Evolutionary conservation across 2,113 vertebrate genomes (phyloP).

Genomic region (Mionectes macconnelli): DNA sequence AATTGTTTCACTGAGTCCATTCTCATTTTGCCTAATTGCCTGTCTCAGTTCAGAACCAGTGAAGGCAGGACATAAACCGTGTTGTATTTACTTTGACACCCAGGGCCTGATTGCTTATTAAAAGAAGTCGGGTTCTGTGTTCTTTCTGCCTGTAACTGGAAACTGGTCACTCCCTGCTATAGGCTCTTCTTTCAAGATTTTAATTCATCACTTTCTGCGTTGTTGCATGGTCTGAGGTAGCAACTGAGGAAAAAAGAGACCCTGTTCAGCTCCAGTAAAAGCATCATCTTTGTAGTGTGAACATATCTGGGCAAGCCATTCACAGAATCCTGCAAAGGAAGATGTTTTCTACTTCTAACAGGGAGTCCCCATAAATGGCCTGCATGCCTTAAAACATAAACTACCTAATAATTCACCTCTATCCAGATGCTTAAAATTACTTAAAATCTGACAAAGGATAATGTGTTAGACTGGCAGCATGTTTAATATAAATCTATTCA

Average conservation of each 20-base stretch:
- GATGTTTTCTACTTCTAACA: not conserved
- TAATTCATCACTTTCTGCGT: not conserved
- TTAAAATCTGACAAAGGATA: not conserved
- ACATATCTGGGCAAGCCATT: not conserved
- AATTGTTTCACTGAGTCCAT: not conserved
- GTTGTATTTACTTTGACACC: not conserved
- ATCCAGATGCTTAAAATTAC: not conserved
- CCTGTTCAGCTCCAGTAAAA: not conserved
- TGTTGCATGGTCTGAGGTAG: not conserved
- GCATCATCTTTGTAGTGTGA: not conserved
- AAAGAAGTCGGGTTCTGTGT: not conserved
- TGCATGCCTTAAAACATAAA: not conserved
- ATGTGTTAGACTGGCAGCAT: not conserved
- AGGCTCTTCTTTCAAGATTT: not conserved
- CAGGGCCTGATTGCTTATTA: not conserved
- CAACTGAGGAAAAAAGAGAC: not conserved
- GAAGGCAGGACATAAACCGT: not conserved
- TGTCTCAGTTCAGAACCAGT: not conserved
- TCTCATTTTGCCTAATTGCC: conserved; percentile 30
- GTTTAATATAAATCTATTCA: not conserved
- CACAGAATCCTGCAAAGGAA: not conserved
- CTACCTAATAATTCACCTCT: not conserved
- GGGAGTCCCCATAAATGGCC: not conserved
- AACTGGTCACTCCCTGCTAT: not conserved
- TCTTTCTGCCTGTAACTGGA: not conserved